phyloP scores from a whole-genome alignment of 2,797 vertebrate species.

The Muscicapa striata region DNA sequence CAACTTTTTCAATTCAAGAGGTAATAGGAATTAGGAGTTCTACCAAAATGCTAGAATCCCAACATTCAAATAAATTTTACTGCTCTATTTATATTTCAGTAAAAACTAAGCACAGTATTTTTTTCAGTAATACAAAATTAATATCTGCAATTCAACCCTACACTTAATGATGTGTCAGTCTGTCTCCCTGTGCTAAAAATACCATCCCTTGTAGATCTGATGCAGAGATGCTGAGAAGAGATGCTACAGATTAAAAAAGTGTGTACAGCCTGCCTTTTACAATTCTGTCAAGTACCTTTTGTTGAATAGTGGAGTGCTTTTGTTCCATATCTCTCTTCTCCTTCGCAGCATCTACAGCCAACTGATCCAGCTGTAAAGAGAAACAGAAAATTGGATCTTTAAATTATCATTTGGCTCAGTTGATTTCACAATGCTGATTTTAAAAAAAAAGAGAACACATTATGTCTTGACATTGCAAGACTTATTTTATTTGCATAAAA shows the following conservation, averaged over 20 bases:
- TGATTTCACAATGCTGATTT: conserved; percentile 3
- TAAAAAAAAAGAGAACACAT: background rate
- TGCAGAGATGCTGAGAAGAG: conserved; percentile 1
- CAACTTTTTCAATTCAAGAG: background rate
- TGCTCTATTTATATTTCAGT: background rate
- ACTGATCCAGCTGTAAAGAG: conserved; percentile 88
- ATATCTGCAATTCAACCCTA: background rate
- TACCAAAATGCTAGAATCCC: background rate
- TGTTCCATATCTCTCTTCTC: conserved; percentile 97
- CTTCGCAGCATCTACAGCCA: conserved; percentile 92
- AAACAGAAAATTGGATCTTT: conserved; percentile 50
- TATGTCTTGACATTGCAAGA: conserved; percentile 18
- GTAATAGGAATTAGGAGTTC: background rate
- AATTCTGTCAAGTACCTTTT: conserved; percentile 85
- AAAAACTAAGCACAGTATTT: background rate
- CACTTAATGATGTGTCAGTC: background rate
- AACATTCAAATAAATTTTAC: background rate
- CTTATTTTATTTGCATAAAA: conserved; percentile 13
- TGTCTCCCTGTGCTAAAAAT: background rate
- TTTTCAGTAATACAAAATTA: background rate
- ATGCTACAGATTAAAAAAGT: background rate
- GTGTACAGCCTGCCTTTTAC: background rate
- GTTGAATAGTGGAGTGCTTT: conserved; percentile 97
- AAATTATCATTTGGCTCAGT: conserved; percentile 20
- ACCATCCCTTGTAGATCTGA: background rate